These are phyloP conservation scores for Idaea dimidiata DNA, from an alignment of 2,888 invertebrate genomes.

Conservation along the genomic window DNA sequence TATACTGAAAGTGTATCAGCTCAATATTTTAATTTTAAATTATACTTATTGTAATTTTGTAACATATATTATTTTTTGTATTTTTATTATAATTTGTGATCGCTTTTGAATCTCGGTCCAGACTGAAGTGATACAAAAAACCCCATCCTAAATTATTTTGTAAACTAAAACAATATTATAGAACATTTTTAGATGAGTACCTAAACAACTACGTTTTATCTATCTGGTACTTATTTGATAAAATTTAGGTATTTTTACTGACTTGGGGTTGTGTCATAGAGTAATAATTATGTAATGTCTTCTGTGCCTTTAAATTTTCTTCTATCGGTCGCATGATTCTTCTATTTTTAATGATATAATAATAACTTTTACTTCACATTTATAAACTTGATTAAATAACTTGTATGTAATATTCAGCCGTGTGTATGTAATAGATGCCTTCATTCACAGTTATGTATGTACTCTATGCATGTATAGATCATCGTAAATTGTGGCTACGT, in stretches of 20 bases:
- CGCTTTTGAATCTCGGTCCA: slow-evolving; percentile 15
- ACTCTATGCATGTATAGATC: no score
- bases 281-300: slow-evolving; percentile 46
- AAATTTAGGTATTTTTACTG: slow-evolving; percentile 26
- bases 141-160: no score
- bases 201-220: no score
- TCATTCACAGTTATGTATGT: no score
- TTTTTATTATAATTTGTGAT: slow-evolving; percentile 32
- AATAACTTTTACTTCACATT: no score
- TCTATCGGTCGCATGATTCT: slow-evolving; percentile 46
- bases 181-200: no score
- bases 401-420: no score
- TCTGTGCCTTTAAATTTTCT: slow-evolving; percentile 71
- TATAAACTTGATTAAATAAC: no score
- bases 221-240: no score
- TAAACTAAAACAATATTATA: no score
- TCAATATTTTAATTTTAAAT: slow-evolving; percentile 36
- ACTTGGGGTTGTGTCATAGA: slow-evolving; percentile 62
- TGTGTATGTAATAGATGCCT: no score
- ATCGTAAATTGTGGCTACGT: slow-evolving; percentile 37
- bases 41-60: slow-evolving; percentile 15
- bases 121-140: not conserved
- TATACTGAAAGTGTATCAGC: slow-evolving; percentile 33
- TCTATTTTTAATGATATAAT: no score
- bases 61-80: slow-evolving; percentile 11